Percentiles rank a stretch among this genome's conserved stretches.
phyloP scores from a whole-genome alignment of 2,888 invertebrate genomes.

The Drosophila aldrichi region DNA sequence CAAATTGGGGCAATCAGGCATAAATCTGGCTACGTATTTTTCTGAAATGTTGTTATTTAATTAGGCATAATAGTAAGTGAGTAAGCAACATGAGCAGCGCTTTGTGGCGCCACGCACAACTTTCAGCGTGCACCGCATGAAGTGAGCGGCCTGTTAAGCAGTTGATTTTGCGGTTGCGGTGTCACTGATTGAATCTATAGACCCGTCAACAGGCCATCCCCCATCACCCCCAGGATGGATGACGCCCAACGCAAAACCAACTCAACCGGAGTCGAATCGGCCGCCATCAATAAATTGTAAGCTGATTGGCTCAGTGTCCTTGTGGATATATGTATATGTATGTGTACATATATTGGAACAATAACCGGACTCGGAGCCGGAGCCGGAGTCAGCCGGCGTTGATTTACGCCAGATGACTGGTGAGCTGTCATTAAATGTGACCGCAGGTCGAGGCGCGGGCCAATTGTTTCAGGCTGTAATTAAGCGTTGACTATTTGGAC shows the following conservation, averaged over 20 bases:
- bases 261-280: not conserved
- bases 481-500: conserved; percentile 54
- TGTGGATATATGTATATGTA: conserved; percentile 15
- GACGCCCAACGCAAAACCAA: conserved; percentile 5
- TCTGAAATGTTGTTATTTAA: conserved; percentile 4
- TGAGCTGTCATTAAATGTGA: conserved; percentile 64
- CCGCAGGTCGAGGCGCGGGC: conserved; percentile 52
- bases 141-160: conserved; percentile 54
- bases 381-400: conserved; percentile 31
- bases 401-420: conserved; percentile 51
- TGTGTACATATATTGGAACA: conserved; percentile 40
- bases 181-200: conserved; percentile 72
- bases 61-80: conserved; percentile 1
- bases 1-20: not conserved
- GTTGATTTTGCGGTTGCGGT: conserved; percentile 68
- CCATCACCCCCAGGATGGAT: not conserved
- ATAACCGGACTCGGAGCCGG: too few species aligned
- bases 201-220: conserved; percentile 5
- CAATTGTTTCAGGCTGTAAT: conserved; percentile 47
- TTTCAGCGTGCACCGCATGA: conserved; percentile 36
- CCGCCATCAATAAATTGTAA: conserved; percentile 50
- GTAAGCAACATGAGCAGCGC: not conserved
- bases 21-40: not conserved
- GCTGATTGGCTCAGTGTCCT: conserved; percentile 45
- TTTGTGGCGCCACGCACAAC: conserved; percentile 23